These are phyloP conservation scores for Carassius carassius DNA, from an alignment of 2,113 vertebrate genomes.

Conservation along the genomic window DNA sequence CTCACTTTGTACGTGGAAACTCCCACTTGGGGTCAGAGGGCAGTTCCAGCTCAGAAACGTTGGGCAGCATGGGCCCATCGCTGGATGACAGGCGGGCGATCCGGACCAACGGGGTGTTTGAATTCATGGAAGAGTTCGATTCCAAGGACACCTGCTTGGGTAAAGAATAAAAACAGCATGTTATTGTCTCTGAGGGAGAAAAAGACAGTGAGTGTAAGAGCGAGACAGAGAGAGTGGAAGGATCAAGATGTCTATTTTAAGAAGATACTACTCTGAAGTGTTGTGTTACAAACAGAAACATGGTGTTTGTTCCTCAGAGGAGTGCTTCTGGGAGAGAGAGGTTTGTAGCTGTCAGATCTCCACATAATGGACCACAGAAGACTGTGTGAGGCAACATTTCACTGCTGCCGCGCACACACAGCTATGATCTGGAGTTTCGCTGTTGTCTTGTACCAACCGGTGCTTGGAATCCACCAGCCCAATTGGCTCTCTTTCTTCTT, in stretches of 20 bases:
- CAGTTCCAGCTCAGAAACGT: slow-evolving; percentile 92
- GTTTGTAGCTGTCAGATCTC: slow-evolving; percentile 63
- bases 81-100: slow-evolving; percentile 93
- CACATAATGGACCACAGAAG: not conserved
- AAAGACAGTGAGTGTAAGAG: not conserved
- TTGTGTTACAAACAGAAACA: slow-evolving; percentile 36
- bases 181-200: slow-evolving; percentile 80
- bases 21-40: slow-evolving; percentile 97
- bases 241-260: slow-evolving; percentile 44
- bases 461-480: not conserved
- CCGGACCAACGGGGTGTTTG: slow-evolving; percentile 91
- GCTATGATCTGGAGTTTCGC: not conserved
- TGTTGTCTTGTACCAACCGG: slow-evolving; percentile 23
- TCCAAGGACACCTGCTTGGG: slow-evolving; percentile 99
- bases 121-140: slow-evolving; percentile 98
- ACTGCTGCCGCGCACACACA: not conserved
- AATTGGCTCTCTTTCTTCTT: not conserved
- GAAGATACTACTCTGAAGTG: slow-evolving; percentile 24
- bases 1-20: slow-evolving; percentile 87
- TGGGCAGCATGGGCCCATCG: slow-evolving; percentile 88
- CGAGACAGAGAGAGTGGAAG: slow-evolving; percentile 31
- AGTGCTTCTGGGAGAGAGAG: not conserved
- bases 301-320: slow-evolving; percentile 27
- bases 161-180: slow-evolving; percentile 80
- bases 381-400: not conserved